These are phyloP conservation scores for Emydoidea blandingii DNA, from an alignment of 2,797 vertebrate genomes.

Conservation along the genomic window DNA sequence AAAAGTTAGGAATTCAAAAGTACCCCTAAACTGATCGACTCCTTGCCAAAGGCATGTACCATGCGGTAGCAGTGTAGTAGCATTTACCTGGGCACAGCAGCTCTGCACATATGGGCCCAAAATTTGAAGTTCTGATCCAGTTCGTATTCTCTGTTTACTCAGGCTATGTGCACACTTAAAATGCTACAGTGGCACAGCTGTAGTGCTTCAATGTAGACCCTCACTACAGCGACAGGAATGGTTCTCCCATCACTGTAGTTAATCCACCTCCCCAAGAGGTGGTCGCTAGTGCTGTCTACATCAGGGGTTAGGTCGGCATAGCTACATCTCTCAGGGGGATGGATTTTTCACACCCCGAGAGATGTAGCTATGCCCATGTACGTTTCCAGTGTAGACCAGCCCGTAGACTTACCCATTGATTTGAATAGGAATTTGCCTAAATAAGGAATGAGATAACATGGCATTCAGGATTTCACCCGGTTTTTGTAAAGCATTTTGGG, in stretches of 20 bases:
- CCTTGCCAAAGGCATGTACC: neutral
- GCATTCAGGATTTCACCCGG: neutral
- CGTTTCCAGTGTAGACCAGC: neutral
- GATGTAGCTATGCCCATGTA: neutral
- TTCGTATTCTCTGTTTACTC: neutral
- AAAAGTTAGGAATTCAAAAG: neutral
- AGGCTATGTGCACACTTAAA: neutral
- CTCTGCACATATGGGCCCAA: neutral
- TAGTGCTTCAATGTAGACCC: neutral
- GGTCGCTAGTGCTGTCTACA: neutral
- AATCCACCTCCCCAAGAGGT: neutral
- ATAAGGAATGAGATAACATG: neutral
- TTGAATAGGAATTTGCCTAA: neutral
- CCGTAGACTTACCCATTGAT: neutral
- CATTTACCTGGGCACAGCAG: neutral
- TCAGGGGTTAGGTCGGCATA: neutral
- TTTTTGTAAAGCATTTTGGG: slow-evolving; percentile 31
- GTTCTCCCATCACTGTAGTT: neutral
- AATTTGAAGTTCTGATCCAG: neutral
- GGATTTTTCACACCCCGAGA: neutral
- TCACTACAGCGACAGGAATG: neutral
- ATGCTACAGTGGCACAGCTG: neutral
- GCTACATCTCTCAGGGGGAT: neutral
- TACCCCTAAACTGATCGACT: neutral
- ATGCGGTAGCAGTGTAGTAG: neutral